These are phyloP conservation scores for Synanthedon andrenaeformis DNA, from an alignment of 2,888 invertebrate species.

Conservation along the genomic window DNA sequence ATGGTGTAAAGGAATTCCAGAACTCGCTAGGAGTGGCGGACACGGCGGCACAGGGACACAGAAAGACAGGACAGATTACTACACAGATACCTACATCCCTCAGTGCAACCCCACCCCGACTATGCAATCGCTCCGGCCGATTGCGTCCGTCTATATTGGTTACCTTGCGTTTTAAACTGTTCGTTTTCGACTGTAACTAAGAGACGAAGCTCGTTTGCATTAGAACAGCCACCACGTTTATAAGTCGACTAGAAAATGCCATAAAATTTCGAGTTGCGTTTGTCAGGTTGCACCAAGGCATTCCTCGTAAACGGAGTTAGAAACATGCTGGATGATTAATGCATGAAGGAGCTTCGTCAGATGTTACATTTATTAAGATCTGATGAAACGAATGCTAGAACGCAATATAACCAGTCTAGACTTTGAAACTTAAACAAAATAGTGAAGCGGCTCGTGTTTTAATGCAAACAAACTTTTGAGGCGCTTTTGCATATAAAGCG, in stretches of 20 bases:
- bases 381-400: slow-evolving; percentile 64
- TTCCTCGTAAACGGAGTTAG: slow-evolving; percentile 23
- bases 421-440: slow-evolving; percentile 66
- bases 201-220: slow-evolving; percentile 65
- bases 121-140: slow-evolving; percentile 55
- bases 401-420: slow-evolving; percentile 70
- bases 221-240: slow-evolving; percentile 60
- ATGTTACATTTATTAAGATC: slow-evolving; percentile 34
- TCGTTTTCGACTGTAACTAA: slow-evolving; percentile 27
- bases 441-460: slow-evolving; percentile 71
- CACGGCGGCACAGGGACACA: slow-evolving; percentile 79
- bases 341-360: slow-evolving; percentile 37
- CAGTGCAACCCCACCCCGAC: slow-evolving; percentile 69
- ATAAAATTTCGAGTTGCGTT: slow-evolving; percentile 11
- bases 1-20: slow-evolving; percentile 98
- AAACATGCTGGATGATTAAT: slow-evolving; percentile 50
- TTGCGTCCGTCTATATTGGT: slow-evolving; percentile 64
- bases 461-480: slow-evolving; percentile 71
- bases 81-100: slow-evolving; percentile 72
- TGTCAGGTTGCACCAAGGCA: slow-evolving; percentile 45
- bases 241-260: slow-evolving; percentile 12
- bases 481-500: slow-evolving; percentile 71
- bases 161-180: slow-evolving; percentile 53
- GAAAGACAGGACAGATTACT: slow-evolving; percentile 75
- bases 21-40: slow-evolving; percentile 91